Percentiles rank a stretch among this genome's conserved stretches.
Conservation (phyloP, 2,113 vertebrate species). For the Podarcis muralis region DNA sequence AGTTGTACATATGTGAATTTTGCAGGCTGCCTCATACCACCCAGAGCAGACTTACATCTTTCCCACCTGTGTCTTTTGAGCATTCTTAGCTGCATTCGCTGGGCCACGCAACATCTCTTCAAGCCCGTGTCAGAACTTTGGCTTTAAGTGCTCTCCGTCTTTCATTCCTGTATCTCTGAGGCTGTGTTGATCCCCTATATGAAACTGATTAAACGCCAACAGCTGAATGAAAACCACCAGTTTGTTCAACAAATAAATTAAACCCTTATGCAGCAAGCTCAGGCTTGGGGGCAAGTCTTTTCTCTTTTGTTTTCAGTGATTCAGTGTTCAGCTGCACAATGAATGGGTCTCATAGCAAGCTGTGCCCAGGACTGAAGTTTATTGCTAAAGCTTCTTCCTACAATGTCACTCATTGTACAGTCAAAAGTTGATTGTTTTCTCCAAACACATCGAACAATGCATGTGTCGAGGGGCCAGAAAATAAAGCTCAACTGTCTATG, state of each 20-base stretch:
- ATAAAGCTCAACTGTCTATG: not conserved
- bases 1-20: not conserved
- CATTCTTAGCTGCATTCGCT: not conserved
- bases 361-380: not conserved
- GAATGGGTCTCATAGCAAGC: not conserved
- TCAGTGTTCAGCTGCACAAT: not conserved
- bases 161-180: not conserved
- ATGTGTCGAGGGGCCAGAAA: not conserved
- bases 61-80: not conserved
- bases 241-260: slow-evolving; percentile 28
- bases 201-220: not conserved
- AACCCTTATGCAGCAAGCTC: not conserved
- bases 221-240: slow-evolving; percentile 15
- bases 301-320: not conserved
- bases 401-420: not conserved
- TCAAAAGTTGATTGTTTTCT: not conserved
- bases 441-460: not conserved
- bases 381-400: not conserved
- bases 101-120: not conserved
- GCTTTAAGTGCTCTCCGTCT: not conserved
- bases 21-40: not conserved
- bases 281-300: not conserved
- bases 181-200: not conserved
- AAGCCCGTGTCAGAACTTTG: not conserved
- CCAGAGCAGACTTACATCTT: not conserved